Base-by-base conservation (phyloP, 2,113 vertebrate species). In the Zosterops hypoxanthus region DNA sequence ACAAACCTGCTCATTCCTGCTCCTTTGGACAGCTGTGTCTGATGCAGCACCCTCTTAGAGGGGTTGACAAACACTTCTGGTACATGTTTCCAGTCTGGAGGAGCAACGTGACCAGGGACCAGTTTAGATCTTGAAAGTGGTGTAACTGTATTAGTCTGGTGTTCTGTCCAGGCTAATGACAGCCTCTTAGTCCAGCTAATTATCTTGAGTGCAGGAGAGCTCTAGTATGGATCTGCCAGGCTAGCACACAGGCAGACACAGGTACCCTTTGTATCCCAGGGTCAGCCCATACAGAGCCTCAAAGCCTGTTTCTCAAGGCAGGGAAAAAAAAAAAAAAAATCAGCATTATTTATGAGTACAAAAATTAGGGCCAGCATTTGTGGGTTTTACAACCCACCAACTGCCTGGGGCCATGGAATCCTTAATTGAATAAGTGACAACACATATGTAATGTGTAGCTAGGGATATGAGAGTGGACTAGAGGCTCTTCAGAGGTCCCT, bases 1-100 rank as follows among this genome's bases (percentile, higher is more conserved):
- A 1, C 26, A 73, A 28, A 72, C 64, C 44, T 82, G 21, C 34
- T 66, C 0, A 0, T 52, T 55, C 49, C 44, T 80, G 0, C 9
- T 63, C 31, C 29, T 81, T 46, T 46, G 49, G 49, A n/a, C 68
- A 77, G 42, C 29, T 1, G n/a, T 23, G 25, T 63, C 57, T 42
- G 12, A 19, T 50, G 68, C 39, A 69, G 53, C 53, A 56, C 9
- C 25, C 59, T 52, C 57, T 36, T 50, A 14, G 11, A 72, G 44
- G 39, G 29, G 5, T 26, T 79, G 26, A 12, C 50, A 14, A 11
- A 22, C 34, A 20, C 28, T 15, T 44, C 52, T 22, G 44, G 9
- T 71, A 28, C 39, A 12, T 41, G 33, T 69, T 66, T 79, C 56
- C 52, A n/a, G 1, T 42, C 17, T 75, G 61, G 31, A 44, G 56